phyloP scores from a whole-genome alignment of 37 sponge, comb jelly and placozoan genomes.

The Eunapius fragilis region DNA sequence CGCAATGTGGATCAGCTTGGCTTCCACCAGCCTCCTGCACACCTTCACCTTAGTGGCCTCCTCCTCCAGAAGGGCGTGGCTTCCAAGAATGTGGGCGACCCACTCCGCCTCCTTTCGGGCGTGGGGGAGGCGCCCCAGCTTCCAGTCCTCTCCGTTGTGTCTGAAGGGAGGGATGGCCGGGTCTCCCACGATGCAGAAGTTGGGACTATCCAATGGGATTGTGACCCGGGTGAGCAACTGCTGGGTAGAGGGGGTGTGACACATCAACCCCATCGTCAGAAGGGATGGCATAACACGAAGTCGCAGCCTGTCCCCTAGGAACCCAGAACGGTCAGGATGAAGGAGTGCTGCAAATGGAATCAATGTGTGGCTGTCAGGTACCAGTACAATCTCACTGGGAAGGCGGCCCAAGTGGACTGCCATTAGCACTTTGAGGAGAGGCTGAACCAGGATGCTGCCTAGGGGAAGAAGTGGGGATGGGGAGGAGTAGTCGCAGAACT shows the following conservation, averaged over 20 bases:
- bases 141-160: conserved; percentile 49
- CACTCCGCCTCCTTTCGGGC: conserved; percentile 61
- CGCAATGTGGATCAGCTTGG: conserved; percentile 75
- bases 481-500: not conserved
- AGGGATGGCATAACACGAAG: conserved; percentile 67
- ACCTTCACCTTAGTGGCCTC: conserved; percentile 68
- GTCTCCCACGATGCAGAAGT: conserved; percentile 72
- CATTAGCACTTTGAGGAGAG: conserved; percentile 32
- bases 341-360: conserved; percentile 67
- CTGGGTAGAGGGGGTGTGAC: conserved; percentile 29
- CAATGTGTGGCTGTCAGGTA: conserved; percentile 66
- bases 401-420: not conserved
- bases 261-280: conserved; percentile 66
- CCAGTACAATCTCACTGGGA: conserved; percentile 23
- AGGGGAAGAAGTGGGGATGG: conserved; percentile 27
- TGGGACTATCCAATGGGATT: conserved; percentile 38
- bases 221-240: conserved; percentile 2
- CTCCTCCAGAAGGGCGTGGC: conserved; percentile 53
- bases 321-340: conserved; percentile 5
- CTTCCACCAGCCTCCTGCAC: conserved; percentile 25
- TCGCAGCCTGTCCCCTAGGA: conserved; percentile 64
- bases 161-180: conserved; percentile 63
- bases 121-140: conserved; percentile 61
- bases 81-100: conserved; percentile 59
- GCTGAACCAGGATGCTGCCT: conserved; percentile 25